A percentile compares a stretch with the other conserved stretches of the same genome.
Evolutionary conservation across 2,888 invertebrate genomes (phyloP).

Genomic region (Agonopterix arenella): DNA sequence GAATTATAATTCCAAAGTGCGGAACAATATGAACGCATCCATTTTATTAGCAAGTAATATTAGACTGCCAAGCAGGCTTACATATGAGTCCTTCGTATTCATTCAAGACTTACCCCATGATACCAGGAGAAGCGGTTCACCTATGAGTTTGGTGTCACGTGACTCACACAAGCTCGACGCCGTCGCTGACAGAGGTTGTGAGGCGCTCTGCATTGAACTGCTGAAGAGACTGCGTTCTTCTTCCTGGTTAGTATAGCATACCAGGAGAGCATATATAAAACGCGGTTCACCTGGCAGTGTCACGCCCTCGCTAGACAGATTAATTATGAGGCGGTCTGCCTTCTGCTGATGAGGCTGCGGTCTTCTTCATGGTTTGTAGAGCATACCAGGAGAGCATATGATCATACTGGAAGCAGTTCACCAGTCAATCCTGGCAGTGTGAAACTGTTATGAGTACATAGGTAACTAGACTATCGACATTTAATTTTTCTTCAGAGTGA

Average conservation of each 20-base stretch:
- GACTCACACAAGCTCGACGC: constrained; percentile 33
- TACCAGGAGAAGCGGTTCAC: constrained; percentile 32
- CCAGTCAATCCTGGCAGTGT: too few species aligned
- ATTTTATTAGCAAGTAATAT: too few species aligned
- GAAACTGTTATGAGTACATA: too few species aligned
- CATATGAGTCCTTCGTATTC: neutral
- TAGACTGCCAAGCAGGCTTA: too few species aligned
- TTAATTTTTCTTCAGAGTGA: too few species aligned
- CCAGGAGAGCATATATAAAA: too few species aligned
- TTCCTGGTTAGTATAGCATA: constrained; percentile 37
- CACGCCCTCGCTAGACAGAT: constrained; percentile 41
- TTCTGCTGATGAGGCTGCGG: constrained; percentile 40
- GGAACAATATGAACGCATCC: too few species aligned
- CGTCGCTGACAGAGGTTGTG: constrained; percentile 51
- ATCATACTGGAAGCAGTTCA: too few species aligned
- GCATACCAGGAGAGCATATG: too few species aligned
- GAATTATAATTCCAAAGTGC: too few species aligned
- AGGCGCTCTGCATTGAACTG: constrained; percentile 46
- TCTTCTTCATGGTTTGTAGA: constrained; percentile 42
- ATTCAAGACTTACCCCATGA: neutral
- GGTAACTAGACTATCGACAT: too few species aligned
- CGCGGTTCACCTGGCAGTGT: too few species aligned
- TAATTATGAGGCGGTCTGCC: constrained; percentile 44
- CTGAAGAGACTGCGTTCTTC: constrained; percentile 42
- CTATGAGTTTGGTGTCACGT: constrained; percentile 26